Base-by-base conservation (phyloP, 2,113 vertebrate species). In the Formicarius rufipectus region DNA sequence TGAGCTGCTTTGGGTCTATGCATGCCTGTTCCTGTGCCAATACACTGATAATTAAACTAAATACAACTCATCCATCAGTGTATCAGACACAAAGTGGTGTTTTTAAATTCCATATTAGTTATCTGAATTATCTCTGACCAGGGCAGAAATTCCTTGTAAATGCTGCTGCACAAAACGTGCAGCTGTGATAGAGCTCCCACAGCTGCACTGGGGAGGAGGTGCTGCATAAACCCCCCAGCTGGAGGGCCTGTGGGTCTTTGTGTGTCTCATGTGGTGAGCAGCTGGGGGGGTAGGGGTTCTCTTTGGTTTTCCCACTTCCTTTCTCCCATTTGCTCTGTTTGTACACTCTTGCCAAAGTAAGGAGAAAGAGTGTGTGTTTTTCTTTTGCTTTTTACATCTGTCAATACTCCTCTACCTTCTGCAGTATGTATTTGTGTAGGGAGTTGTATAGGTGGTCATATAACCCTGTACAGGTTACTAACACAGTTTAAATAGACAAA, bases 221-320 rank as follows among this genome's bases (percentile, higher is more conserved):
- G 42, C 77, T 52, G 14, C 6, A 1, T 21, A 33, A 86, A 78
- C 37, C 5, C 42, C 11, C 23, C 8, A 14, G 23, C 47, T 18
- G 1, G 20, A 47, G 33, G n/a, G 19, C 20, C 10, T 1, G 1
- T 4, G 12, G 28, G 35, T 21, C 31, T 75, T 64, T 8, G 18
- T 10, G 1, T 37, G 31, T 33, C 39, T 31, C 53, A 2, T n/a
- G 28, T 28, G 22, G 3, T 73, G n/a, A 42, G 72, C 55, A 31
- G 35, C 64, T 67, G 23, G 22, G 19, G 19, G 4, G 30, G 12
- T 9, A 25, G 62, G 53, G 28, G 25, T 50, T 84, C 24, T 21
- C 15, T 64, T 72, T 45, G 19, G 4, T 66, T 94, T 87, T 75
- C 35, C 40, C 6, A 5, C 56, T 58, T 81, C 7, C 22, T 10